Evolutionary conservation across 2,888 invertebrate species (phyloP).

Genomic region (Timema podura): DNA sequence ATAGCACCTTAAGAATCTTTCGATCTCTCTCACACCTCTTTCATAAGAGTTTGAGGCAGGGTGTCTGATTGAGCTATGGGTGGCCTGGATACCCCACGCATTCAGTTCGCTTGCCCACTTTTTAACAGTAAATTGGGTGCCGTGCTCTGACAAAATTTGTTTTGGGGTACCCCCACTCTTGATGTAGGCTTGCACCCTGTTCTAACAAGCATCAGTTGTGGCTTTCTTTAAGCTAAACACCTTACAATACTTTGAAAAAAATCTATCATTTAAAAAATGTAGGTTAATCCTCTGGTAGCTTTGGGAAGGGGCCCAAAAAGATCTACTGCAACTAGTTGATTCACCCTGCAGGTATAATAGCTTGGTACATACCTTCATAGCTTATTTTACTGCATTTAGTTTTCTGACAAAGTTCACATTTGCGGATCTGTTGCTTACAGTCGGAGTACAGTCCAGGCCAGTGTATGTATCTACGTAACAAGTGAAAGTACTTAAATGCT

Average conservation of each 20-base stretch:
- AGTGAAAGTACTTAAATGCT: background rate
- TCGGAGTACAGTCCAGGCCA: background rate
- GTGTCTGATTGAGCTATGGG: background rate
- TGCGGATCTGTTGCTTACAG: background rate
- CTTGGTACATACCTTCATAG: background rate
- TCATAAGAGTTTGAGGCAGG: background rate
- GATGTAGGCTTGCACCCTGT: too few relatives aligned
- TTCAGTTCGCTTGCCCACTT: background rate
- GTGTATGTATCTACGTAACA: background rate
- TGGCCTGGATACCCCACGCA: background rate
- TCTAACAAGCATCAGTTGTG: background rate
- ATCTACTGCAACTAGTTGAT: slow-evolving; percentile 2
- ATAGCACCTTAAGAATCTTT: background rate
- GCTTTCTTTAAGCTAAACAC: too few relatives aligned
- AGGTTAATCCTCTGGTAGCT: background rate
- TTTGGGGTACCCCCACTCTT: too few relatives aligned
- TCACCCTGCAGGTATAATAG: background rate
- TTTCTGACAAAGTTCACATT: slow-evolving; percentile 1
- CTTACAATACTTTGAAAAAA: background rate
- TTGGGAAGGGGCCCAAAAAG: slow-evolving; percentile 4
- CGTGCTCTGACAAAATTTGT: background rate
- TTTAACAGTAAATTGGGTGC: background rate
- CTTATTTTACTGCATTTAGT: background rate
- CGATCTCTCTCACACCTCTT: background rate
- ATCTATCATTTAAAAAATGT: background rate